Evolutionary conservation across 2,888 invertebrate genomes (phyloP).

Genomic region (Pseudococcus longispinus): DNA sequence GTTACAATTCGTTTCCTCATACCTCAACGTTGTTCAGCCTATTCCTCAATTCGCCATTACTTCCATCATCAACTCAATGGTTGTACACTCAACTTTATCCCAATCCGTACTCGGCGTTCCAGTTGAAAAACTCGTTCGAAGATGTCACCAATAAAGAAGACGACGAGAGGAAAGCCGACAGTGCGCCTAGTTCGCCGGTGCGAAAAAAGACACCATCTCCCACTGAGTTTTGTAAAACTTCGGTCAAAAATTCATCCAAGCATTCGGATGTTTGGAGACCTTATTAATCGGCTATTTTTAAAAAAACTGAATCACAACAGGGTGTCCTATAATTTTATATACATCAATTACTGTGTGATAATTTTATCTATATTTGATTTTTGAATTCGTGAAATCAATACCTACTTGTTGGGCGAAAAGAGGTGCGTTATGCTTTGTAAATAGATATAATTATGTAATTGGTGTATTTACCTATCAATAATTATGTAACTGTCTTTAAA

Average conservation of each 20-base stretch:
- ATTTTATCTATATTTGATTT: background rate
- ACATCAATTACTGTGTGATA: constrained; percentile 42
- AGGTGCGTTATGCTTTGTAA: background rate
- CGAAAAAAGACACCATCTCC: constrained; percentile 59
- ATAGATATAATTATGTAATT: background rate
- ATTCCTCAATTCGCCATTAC: constrained; percentile 76
- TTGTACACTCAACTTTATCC: constrained; percentile 79
- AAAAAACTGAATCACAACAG: constrained; percentile 12
- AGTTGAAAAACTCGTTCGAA: constrained; percentile 51
- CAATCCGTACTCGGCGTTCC: constrained; percentile 62
- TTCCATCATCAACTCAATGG: constrained; percentile 81
- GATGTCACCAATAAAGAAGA: constrained; percentile 41
- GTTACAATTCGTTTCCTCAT: constrained; percentile 58
- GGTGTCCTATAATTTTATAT: constrained; percentile 5
- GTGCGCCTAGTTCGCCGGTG: background rate
- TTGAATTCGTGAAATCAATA: background rate
- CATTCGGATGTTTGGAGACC: constrained; percentile 81
- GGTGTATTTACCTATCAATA: background rate
- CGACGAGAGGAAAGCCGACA: constrained; percentile 14
- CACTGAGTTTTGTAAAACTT: constrained; percentile 58
- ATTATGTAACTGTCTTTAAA: background rate
- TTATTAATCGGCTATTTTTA: constrained; percentile 66
- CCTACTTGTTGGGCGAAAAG: background rate
- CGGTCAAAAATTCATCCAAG: constrained; percentile 62
- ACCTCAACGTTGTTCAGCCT: constrained; percentile 63